These are phyloP conservation scores for Geophilus truncorum DNA, from an alignment of 2,888 invertebrate species.

Conservation along the genomic window DNA sequence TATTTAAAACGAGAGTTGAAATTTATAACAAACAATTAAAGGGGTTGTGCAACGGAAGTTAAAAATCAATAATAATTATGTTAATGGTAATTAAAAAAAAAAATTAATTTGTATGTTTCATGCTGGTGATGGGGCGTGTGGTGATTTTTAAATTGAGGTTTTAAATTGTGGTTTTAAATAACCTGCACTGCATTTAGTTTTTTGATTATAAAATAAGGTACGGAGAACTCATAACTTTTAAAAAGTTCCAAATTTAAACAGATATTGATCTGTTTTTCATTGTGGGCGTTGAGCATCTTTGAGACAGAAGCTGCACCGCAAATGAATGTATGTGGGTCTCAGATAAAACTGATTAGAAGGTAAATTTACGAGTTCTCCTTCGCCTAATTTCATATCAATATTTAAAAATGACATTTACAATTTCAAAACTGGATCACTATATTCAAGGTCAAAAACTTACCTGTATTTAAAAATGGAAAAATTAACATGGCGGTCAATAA, in stretches of 20 bases:
- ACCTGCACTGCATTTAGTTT: no score
- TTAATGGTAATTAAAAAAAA: no score
- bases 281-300: neutral
- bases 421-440: neutral
- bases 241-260: no score
- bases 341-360: neutral
- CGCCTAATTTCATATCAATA: neutral
- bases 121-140: no score
- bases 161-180: no score
- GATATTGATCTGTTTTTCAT: no score
- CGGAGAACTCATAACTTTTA: no score
- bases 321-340: neutral
- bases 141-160: no score
- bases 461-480: neutral
- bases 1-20: neutral
- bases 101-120: no score
- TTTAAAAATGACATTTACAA: neutral
- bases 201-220: no score
- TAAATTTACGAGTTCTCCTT: slow-evolving; percentile 2
- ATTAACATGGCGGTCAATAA: neutral
- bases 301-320: neutral
- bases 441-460: slow-evolving; percentile 1
- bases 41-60: neutral
- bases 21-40: neutral
- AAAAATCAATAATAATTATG: no score